A percentile compares a stretch with the other conserved stretches of the same genome.
Conservation (phyloP, 53 echinoderm and acorn worm species). For the Luidia sarsii region DNA sequence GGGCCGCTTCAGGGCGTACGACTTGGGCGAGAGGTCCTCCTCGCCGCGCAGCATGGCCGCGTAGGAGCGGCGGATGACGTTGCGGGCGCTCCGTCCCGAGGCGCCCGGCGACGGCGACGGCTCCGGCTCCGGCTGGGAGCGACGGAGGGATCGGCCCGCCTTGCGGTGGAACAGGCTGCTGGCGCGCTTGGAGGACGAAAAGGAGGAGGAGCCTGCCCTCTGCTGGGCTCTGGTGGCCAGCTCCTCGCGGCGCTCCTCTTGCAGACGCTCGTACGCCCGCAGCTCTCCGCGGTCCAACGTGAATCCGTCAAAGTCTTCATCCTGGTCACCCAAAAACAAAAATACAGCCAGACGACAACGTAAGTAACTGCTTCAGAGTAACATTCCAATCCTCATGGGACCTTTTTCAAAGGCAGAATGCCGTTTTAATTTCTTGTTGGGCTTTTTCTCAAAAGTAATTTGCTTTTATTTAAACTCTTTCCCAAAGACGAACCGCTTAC, state of each 20-base stretch:
- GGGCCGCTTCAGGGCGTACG: constrained; percentile 10
- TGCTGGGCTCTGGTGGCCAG: too few relatives aligned
- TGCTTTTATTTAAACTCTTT: too few relatives aligned
- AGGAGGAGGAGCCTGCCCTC: not conserved
- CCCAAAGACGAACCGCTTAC: too few relatives aligned
- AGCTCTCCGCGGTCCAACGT: constrained; percentile 52
- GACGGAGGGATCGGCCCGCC: too few relatives aligned
- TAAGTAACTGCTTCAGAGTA: too few relatives aligned
- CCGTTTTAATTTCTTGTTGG: too few relatives aligned
- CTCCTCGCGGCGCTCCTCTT: constrained; percentile 6
- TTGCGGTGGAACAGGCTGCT: not conserved
- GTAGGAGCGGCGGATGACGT: constrained; percentile 45
- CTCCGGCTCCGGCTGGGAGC: too few relatives aligned
- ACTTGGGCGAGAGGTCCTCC: constrained; percentile 26
- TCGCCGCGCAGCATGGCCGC: constrained; percentile 69
- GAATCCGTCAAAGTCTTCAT: constrained; percentile 90
- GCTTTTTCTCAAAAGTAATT: too few relatives aligned
- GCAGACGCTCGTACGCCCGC: constrained; percentile 7
- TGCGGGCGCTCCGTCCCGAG: constrained; percentile 40
- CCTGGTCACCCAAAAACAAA: constrained; percentile 36
- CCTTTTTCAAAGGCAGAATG: too few relatives aligned
- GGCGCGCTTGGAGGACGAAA: not conserved
- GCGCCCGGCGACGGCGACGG: constrained; percentile 6
- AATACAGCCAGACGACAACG: too few relatives aligned
- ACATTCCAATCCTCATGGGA: too few relatives aligned